These are phyloP conservation scores for Hycleus cichorii DNA, from an alignment of 1,140 invertebrate species.

Conservation along the genomic window DNA sequence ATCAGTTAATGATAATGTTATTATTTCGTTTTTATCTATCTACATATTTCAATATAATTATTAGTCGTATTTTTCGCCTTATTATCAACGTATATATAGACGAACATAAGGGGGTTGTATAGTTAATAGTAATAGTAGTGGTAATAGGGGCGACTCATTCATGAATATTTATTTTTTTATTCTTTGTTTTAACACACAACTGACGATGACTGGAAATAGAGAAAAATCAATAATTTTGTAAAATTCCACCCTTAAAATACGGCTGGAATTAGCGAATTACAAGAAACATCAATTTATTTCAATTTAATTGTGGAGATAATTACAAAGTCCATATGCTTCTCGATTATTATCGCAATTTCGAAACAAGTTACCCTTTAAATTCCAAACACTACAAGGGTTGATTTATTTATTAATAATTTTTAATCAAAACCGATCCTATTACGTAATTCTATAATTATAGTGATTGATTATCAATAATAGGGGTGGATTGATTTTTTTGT, in stretches of 20 bases:
- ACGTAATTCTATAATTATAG: no score
- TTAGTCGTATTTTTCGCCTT: slow-evolving; percentile 21
- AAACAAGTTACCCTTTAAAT: no score
- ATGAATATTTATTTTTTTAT: slow-evolving; percentile 16
- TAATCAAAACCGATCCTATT: no score
- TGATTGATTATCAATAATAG: no score
- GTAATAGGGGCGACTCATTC: neutral
- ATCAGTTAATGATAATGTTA: slow-evolving; percentile 25
- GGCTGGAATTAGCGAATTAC: neutral
- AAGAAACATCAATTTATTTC: neutral
- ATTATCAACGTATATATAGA: neutral
- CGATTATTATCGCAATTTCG: slow-evolving; percentile 1
- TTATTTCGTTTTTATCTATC: no score
- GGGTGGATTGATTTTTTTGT: no score
- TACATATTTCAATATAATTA: slow-evolving; percentile 26
- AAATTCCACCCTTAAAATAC: no score
- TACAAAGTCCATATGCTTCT: slow-evolving; percentile 8
- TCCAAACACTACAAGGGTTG: no score
- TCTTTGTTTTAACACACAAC: slow-evolving; percentile 1
- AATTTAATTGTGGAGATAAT: slow-evolving; percentile 7
- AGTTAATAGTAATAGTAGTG: no score
- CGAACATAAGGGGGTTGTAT: no score
- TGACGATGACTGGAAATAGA: neutral
- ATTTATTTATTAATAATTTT: no score
- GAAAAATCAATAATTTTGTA: slow-evolving; percentile 8